phyloP scores from a whole-genome alignment of 2,888 invertebrate species.

The Campoplex capitator region DNA sequence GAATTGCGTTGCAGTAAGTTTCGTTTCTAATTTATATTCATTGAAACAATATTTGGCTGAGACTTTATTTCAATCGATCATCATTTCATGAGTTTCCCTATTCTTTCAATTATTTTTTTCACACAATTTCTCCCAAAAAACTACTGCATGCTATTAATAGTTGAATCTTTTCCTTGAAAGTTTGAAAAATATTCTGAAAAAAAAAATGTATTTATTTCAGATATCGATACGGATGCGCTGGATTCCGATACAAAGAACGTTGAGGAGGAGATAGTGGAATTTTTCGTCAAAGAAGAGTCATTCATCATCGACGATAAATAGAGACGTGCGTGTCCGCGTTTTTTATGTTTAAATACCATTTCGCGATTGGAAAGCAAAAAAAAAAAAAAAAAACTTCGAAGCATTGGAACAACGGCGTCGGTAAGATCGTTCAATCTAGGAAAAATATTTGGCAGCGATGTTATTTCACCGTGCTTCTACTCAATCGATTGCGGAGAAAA shows the following conservation, averaged over 20 bases:
- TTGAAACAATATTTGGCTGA: too few species aligned
- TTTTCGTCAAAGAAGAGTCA: slow-evolving; percentile 98
- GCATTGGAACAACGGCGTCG: slow-evolving; percentile 24
- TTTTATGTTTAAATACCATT: slow-evolving; percentile 44
- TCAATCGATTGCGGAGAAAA: slow-evolving; percentile 67
- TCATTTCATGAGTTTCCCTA: too few species aligned
- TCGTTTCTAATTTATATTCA: slow-evolving; percentile 16
- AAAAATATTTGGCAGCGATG: slow-evolving; percentile 52
- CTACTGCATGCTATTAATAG: too few species aligned
- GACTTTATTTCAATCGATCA: too few species aligned
- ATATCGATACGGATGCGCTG: slow-evolving; percentile 96
- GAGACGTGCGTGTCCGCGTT: slow-evolving; percentile 59
- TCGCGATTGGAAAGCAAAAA: slow-evolving; percentile 53
- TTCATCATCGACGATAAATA: slow-evolving; percentile 90
- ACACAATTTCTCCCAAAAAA: too few species aligned
- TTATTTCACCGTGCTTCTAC: slow-evolving; percentile 33
- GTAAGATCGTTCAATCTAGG: slow-evolving; percentile 47
- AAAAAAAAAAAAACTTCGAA: slow-evolving; percentile 24
- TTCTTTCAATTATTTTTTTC: too few species aligned
- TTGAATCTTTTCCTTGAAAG: background rate
- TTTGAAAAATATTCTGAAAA: background rate
- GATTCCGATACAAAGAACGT: slow-evolving; percentile 94
- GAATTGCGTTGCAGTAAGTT: slow-evolving; percentile 94
- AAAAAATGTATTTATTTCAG: slow-evolving; percentile 86
- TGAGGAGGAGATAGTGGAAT: slow-evolving; percentile 98